phyloP scores from a whole-genome alignment of 2,888 invertebrate genomes.

The Conus canariensis region DNA sequence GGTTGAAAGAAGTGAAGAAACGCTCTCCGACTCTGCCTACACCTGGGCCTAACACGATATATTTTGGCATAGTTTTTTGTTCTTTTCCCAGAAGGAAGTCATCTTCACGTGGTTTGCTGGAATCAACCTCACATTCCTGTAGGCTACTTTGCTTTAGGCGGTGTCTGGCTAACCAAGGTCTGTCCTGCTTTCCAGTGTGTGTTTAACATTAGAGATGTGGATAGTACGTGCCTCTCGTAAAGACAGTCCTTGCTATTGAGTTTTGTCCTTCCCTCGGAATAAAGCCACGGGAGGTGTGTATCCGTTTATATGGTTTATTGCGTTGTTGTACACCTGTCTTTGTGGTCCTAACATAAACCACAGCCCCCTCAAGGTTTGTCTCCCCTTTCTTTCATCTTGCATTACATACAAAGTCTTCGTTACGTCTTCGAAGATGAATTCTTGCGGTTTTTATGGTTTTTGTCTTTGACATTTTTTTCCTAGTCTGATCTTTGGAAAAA shows the following conservation, averaged over 20 bases:
- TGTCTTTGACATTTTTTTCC: background rate
- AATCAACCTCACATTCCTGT: background rate
- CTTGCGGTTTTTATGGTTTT: background rate
- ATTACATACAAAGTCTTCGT: background rate
- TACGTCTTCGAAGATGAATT: background rate
- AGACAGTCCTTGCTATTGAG: background rate
- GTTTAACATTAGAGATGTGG: background rate
- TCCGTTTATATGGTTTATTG: background rate
- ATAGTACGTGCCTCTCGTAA: background rate
- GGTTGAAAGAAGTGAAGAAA: no score
- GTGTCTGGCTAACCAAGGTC: background rate
- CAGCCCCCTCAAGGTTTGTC: background rate
- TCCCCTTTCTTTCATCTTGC: background rate
- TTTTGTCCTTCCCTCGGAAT: background rate
- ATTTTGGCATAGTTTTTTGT: no score
- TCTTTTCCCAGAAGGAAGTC: no score
- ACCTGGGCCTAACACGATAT: no score
- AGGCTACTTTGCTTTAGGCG: background rate
- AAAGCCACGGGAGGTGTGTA: background rate
- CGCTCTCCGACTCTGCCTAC: no score
- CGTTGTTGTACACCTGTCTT: background rate
- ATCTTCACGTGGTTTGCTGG: no score
- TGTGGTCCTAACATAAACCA: background rate
- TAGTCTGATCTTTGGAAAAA: slow-evolving; percentile 12
- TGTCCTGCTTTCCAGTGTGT: background rate